Percentiles rank a stretch among this genome's conserved stretches.
Evolutionary conservation across 2,797 vertebrate genomes (phyloP).

Genomic region (Potorous gilbertii): DNA sequence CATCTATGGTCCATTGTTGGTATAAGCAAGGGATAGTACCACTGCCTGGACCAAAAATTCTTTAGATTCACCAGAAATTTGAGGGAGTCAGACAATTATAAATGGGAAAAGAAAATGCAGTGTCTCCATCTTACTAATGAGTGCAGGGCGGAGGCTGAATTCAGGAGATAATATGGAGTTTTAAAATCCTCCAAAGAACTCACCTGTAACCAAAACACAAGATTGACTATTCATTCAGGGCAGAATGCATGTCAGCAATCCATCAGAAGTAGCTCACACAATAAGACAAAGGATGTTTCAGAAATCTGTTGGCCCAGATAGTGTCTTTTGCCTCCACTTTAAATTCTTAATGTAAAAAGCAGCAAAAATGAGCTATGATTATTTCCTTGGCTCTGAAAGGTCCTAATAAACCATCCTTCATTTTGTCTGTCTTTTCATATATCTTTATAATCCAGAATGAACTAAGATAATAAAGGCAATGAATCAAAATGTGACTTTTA

Average conservation of each 20-base stretch:
- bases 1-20: background rate
- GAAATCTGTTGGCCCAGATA: background rate
- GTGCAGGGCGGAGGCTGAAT: background rate
- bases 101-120: background rate
- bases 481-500: slow-evolving; percentile 37
- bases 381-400: slow-evolving; percentile 66
- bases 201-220: slow-evolving; percentile 33
- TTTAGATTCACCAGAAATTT: background rate
- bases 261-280: slow-evolving; percentile 30
- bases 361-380: slow-evolving; percentile 48
- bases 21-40: no score
- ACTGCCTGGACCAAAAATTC: background rate
- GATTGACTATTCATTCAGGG: slow-evolving; percentile 53
- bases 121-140: background rate
- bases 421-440: background rate
- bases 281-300: slow-evolving; percentile 66
- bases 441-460: background rate
- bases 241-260: slow-evolving; percentile 55
- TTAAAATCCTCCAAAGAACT: slow-evolving; percentile 37
- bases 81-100: background rate
- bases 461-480: background rate
- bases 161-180: background rate
- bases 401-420: slow-evolving; percentile 60
- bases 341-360: slow-evolving; percentile 63
- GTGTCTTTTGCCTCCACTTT: slow-evolving; percentile 62